Conservation (phyloP, 2,113 vertebrate species). For the Lanius ludovicianus region DNA sequence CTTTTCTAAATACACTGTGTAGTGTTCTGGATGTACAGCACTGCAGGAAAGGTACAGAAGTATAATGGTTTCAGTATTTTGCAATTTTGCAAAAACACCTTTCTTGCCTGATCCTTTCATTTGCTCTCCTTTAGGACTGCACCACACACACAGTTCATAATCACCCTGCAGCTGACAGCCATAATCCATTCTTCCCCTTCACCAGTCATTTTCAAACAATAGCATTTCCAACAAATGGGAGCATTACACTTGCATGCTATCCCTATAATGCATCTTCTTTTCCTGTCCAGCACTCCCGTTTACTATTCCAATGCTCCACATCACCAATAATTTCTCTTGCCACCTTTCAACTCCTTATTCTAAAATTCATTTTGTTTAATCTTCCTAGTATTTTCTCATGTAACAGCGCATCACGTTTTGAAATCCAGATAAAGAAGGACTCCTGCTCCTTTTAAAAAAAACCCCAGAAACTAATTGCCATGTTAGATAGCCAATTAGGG, state of each 20-base stretch:
- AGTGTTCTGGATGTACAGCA: not conserved
- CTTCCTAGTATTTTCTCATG: not conserved
- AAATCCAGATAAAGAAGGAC: not conserved
- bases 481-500: not conserved
- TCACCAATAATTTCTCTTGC: not conserved
- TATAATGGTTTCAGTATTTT: not conserved
- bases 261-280: not conserved
- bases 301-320: not conserved
- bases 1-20: not conserved
- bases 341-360: not conserved
- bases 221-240: not conserved
- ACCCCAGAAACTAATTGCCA: not conserved
- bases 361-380: not conserved
- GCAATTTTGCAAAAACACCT: not conserved
- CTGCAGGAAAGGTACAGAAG: not conserved
- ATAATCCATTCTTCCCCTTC: not conserved
- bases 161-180: not conserved
- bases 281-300: not conserved
- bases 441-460: not conserved
- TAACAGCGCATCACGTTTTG: not conserved
- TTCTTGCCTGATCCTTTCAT: not conserved
- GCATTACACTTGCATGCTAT: not conserved
- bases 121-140: not conserved
- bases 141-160: not conserved
- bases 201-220: not conserved